Evolutionary conservation across 2,888 invertebrate genomes (phyloP).

Genomic region (Girardia tigrina): DNA sequence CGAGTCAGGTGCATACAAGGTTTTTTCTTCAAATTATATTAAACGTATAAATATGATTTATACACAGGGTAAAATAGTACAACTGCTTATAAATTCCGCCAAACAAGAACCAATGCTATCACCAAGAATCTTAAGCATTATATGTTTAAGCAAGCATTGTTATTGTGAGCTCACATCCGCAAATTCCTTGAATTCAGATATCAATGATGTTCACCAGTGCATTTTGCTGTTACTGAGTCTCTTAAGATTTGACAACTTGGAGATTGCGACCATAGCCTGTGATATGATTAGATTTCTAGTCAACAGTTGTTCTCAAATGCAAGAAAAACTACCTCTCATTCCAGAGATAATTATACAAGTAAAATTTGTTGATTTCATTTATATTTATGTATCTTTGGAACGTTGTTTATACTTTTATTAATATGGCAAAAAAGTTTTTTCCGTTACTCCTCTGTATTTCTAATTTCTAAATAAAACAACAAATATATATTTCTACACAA

Average conservation of each 20-base stretch:
- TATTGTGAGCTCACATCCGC: neutral
- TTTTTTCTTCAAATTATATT: neutral
- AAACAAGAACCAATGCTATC: neutral
- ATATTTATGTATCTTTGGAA: too few species aligned
- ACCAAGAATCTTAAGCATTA: neutral
- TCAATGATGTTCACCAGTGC: constrained; percentile 2
- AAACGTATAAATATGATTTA: neutral
- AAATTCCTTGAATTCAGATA: neutral
- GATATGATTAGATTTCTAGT: constrained; percentile 3
- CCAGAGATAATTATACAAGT: neutral
- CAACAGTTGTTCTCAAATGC: constrained; percentile 8
- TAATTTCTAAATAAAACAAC: too few species aligned
- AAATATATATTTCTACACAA: too few species aligned
- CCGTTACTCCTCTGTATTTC: too few species aligned
- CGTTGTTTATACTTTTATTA: too few species aligned
- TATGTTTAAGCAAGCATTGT: neutral
- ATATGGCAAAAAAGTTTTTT: too few species aligned
- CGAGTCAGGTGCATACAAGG: constrained; percentile 4
- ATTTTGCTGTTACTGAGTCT: neutral
- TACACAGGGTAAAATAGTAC: neutral
- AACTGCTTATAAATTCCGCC: neutral
- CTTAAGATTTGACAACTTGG: neutral
- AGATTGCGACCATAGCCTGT: neutral
- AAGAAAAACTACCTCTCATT: constrained; percentile 4
- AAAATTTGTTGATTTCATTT: too few species aligned